Conservation (phyloP, 1,140 invertebrate genomes). For the Temnothorax nylanderi region DNA sequence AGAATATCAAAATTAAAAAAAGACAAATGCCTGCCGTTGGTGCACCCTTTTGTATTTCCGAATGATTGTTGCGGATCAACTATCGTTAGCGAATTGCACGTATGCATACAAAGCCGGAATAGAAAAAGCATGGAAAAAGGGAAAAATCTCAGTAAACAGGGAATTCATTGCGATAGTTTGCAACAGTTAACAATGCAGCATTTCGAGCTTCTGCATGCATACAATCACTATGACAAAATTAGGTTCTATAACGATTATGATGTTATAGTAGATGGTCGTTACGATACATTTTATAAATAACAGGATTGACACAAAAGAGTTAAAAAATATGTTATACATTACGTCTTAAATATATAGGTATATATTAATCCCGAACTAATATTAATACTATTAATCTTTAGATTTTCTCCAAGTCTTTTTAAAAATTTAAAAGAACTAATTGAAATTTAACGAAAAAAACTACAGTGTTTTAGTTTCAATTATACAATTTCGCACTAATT, state of each 20-base stretch:
- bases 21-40: neutral
- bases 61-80: constrained; percentile 35
- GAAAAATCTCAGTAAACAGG: neutral
- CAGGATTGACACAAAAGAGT: neutral
- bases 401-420: neutral
- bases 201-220: neutral
- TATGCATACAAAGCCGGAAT: constrained; percentile 2
- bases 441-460: neutral
- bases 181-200: neutral
- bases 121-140: neutral
- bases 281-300: neutral
- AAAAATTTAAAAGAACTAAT: neutral
- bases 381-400: neutral
- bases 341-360: neutral
- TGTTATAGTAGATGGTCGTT: neutral
- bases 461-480: neutral
- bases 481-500: neutral
- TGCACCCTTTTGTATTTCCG: constrained; percentile 18
- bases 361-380: neutral
- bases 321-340: neutral
- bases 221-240: neutral
- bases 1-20: constrained; percentile 36
- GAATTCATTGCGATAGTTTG: neutral
- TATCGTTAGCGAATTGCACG: constrained; percentile 30
- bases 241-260: neutral